phyloP scores from a whole-genome alignment of 2,113 vertebrate genomes.

The Phrynocephalus versicolor region DNA sequence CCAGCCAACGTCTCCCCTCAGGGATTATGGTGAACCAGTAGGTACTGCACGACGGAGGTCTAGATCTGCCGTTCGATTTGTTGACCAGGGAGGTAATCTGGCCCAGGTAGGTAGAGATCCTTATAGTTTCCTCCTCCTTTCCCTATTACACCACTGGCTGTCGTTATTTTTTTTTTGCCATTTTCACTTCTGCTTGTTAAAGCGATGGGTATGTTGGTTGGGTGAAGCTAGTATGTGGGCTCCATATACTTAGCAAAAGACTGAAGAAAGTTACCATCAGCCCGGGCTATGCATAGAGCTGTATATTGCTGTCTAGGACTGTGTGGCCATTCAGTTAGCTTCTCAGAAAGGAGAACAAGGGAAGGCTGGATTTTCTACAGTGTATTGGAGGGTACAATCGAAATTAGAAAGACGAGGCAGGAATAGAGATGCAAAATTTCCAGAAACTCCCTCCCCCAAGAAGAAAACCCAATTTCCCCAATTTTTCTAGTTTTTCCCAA shows the following conservation, averaged over 20 bases:
- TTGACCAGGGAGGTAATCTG: slow-evolving; percentile 60
- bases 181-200: not conserved
- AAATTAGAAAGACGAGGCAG: not conserved
- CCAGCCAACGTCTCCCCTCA: slow-evolving; percentile 86
- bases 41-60: slow-evolving; percentile 74
- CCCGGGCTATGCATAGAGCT: no score
- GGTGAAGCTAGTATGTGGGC: no score
- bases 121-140: slow-evolving; percentile 8
- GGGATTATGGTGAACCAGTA: slow-evolving; percentile 71
- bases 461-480: no score
- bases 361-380: no score
- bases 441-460: no score
- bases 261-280: no score
- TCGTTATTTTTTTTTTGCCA: not conserved
- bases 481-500: no score
- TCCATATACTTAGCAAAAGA: no score
- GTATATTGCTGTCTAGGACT: no score
- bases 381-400: not conserved
- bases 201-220: not conserved
- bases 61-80: slow-evolving; percentile 86
- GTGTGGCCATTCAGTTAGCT: no score
- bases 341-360: no score
- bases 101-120: slow-evolving; percentile 71
- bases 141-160: not conserved
- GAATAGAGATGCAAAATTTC: no score